Evolutionary conservation across 2,113 vertebrate genomes (phyloP).

Genomic region (Sylvietta virens): DNA sequence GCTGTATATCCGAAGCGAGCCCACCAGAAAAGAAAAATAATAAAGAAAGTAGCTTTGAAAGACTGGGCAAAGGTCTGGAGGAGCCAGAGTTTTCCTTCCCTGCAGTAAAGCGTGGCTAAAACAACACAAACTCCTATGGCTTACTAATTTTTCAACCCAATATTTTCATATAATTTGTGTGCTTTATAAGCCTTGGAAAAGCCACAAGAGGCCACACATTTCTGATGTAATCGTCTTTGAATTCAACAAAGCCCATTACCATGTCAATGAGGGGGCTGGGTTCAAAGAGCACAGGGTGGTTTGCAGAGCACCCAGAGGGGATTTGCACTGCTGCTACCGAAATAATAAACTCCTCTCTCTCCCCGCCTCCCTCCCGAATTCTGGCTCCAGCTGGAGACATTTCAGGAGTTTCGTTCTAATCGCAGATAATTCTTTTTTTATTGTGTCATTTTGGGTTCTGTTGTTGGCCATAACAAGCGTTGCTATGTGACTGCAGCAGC

Average conservation of each 20-base stretch:
- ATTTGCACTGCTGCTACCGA: conserved; percentile 78
- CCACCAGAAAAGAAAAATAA: conserved; percentile 70
- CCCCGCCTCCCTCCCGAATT: conserved; percentile 7
- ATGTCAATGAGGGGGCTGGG: conserved; percentile 71
- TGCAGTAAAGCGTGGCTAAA: conserved; percentile 77
- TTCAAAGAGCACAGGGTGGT: conserved; percentile 59
- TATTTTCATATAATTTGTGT: conserved; percentile 83
- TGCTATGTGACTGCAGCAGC: conserved; percentile 46
- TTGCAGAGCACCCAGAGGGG: conserved; percentile 73
- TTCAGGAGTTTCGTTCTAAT: conserved; percentile 69
- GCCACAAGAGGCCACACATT: conserved; percentile 74
- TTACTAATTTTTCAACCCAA: conserved; percentile 82
- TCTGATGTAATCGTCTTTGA: conserved; percentile 86
- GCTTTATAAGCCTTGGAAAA: conserved; percentile 77
- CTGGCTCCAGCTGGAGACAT: conserved; percentile 62
- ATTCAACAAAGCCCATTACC: conserved; percentile 82
- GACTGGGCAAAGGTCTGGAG: conserved; percentile 57
- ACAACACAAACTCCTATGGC: conserved; percentile 79
- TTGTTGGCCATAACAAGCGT: conserved; percentile 62
- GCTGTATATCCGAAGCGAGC: conserved; percentile 9
- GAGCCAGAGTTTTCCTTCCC: conserved; percentile 74
- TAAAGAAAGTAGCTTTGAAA: conserved; percentile 63
- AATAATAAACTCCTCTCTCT: conserved; percentile 76
- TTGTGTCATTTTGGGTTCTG: conserved; percentile 69
- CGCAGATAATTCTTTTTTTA: conserved; percentile 75